Base-by-base conservation (phyloP, 2,113 vertebrate species). In the Mormoops blainvillei region DNA sequence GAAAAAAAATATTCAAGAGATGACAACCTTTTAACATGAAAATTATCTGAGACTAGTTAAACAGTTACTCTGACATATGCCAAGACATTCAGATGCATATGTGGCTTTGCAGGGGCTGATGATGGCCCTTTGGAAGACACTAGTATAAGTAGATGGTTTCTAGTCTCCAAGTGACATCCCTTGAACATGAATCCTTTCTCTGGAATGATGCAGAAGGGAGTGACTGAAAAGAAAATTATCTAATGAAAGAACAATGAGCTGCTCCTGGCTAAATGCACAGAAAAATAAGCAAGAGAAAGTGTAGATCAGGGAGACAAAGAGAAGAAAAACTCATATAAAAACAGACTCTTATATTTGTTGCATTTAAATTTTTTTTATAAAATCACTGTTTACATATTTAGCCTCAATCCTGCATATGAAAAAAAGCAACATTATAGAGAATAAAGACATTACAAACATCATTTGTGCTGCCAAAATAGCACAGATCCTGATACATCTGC, bases 11-110 rank as follows among this genome's bases (percentile, higher is more conserved):
- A 91, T 65, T 91, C 61, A 87, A 80, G n/a, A 93, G 45, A 84
- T 96, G 96, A 95, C 91, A 97, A 61, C 24, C 43, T 94, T 95
- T 91, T 96, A 92, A 95, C 71, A 90, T 85, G 85, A 73, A 92
- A 88, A 92, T 93, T 76, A 91, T 86, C 86, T 54, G 52, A 33
- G 67, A 56, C 15, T 52, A 90, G 87, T 92, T 91, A 63, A 87
- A 91, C 16, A 76, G 77, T 61, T 83, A 19, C 50, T 95, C 77
- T 89, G 82, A 94, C 31, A 86, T 36, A n/a, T 18, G 36, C 77
- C 80, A 58, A 96, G 76, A 22, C 16, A 33, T 41, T 41, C 67
- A 28, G 33, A 48, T 68, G 33, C 8, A 8, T 26, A 31, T 4
- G 48, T 4, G 48, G 19, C 9, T 33, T 19, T 89, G 74, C 33